Conservation (phyloP, 2,797 vertebrate genomes). For the Myripristis jacobus region DNA sequence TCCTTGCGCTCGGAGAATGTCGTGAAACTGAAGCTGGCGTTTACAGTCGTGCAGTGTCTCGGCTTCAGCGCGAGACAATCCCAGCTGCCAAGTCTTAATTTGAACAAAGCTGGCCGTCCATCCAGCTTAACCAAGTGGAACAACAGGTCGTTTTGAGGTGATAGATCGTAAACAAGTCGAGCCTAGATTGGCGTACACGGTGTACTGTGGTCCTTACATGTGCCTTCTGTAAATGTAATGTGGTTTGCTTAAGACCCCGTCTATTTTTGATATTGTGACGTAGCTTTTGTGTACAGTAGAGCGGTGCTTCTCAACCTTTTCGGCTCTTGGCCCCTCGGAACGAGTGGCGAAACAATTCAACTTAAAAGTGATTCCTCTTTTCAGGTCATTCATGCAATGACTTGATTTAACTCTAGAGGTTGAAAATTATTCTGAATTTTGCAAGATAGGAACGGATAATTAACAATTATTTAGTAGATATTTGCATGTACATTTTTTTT, state of each 20-base stretch:
- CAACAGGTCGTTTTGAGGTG: not conserved
- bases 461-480: no score
- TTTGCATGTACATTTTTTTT: no score
- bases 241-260: constrained; percentile 23
- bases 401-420: no score
- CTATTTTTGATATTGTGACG: constrained; percentile 39
- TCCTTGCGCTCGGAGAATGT: constrained; percentile 3
- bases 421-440: no score
- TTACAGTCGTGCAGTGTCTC: constrained; percentile 1
- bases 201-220: constrained; percentile 26
- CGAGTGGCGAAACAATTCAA: no score
- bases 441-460: no score
- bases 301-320: not conserved
- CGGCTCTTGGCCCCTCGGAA: no score
- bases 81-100: not conserved
- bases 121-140: not conserved
- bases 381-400: no score
- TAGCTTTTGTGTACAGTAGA: constrained; percentile 7
- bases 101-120: not conserved
- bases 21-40: constrained; percentile 7
- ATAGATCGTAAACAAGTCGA: not conserved
- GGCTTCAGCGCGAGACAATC: not conserved
- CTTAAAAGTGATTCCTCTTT: no score
- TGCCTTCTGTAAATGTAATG: constrained; percentile 67
- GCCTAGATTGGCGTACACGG: constrained; percentile 13